phyloP scores from a whole-genome alignment of 1,140 invertebrate species.

The Pectinophora gossypiella region DNA sequence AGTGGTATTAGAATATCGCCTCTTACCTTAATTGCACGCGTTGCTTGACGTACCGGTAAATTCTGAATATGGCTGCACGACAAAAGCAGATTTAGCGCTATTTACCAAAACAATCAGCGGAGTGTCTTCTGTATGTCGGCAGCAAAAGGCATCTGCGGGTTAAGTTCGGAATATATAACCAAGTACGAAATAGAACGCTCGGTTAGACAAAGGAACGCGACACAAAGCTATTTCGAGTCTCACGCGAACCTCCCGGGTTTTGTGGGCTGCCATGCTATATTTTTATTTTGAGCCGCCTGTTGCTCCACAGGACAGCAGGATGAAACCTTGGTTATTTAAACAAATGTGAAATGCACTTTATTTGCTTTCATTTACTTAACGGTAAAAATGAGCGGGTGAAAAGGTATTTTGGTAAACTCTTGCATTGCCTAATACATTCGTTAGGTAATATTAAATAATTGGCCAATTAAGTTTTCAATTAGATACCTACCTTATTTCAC shows the following conservation, averaged over 20 bases:
- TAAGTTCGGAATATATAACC: constrained; percentile 32
- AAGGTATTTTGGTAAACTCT: neutral
- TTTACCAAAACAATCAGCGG: constrained; percentile 20
- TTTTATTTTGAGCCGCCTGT: constrained; percentile 33
- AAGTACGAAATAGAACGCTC: constrained; percentile 26
- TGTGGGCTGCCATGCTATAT: constrained; percentile 34
- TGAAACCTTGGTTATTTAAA: too few species aligned
- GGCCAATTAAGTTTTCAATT: neutral
- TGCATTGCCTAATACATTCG: neutral
- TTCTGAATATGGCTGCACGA: too few species aligned
- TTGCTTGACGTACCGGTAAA: too few species aligned
- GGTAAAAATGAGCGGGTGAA: neutral
- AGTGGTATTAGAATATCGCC: too few species aligned
- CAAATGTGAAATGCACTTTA: neutral
- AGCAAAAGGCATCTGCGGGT: constrained; percentile 11
- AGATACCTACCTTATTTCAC: neutral
- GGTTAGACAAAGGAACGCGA: constrained; percentile 38
- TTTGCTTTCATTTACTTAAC: neutral
- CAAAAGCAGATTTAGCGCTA: constrained; percentile 6
- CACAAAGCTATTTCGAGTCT: constrained; percentile 36
- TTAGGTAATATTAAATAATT: neutral
- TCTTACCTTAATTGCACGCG: too few species aligned
- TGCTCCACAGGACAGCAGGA: too few species aligned
- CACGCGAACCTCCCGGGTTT: constrained; percentile 33
- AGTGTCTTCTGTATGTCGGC: constrained; percentile 2